These are phyloP conservation scores for Knipowitschia caucasica DNA, from an alignment of 2,797 vertebrate species.

Conservation along the genomic window DNA sequence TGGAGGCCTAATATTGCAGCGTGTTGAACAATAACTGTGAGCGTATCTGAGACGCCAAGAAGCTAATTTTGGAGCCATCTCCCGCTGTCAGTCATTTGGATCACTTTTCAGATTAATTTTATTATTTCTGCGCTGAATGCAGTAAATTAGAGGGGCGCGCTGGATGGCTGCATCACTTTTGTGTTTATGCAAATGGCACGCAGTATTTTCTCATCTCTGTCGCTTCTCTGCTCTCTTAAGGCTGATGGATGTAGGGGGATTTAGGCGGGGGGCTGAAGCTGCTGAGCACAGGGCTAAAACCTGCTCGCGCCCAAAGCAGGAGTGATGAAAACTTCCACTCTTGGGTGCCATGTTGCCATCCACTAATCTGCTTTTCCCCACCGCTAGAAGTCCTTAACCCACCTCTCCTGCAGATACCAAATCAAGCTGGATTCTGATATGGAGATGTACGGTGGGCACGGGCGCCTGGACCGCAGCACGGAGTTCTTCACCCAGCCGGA, in stretches of 20 bases:
- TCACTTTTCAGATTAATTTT: constrained; percentile 53
- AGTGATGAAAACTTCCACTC: constrained; percentile 42
- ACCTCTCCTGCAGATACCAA: constrained; percentile 80
- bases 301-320: constrained; percentile 30
- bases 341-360: constrained; percentile 38
- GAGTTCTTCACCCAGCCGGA: constrained; percentile 85
- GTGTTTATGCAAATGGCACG: constrained; percentile 51
- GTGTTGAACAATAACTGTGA: constrained; percentile 6
- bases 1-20: constrained; percentile 1
- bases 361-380: constrained; percentile 53
- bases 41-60: constrained; percentile 3
- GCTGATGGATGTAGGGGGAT: constrained; percentile 50
- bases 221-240: constrained; percentile 30
- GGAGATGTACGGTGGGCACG: constrained; percentile 87
- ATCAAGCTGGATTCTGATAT: constrained; percentile 92
- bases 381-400: constrained; percentile 79
- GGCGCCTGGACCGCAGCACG: constrained; percentile 87
- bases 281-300: constrained; percentile 43
- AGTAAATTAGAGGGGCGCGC: constrained; percentile 57
- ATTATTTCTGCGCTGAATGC: constrained; percentile 65
- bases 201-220: constrained; percentile 35
- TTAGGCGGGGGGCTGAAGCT: constrained; percentile 51
- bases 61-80: constrained; percentile 19
- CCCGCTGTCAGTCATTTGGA: constrained; percentile 55
- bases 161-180: constrained; percentile 52